Conservation (phyloP, 2,888 invertebrate species). For the Phytoseiulus persimilis region DNA sequence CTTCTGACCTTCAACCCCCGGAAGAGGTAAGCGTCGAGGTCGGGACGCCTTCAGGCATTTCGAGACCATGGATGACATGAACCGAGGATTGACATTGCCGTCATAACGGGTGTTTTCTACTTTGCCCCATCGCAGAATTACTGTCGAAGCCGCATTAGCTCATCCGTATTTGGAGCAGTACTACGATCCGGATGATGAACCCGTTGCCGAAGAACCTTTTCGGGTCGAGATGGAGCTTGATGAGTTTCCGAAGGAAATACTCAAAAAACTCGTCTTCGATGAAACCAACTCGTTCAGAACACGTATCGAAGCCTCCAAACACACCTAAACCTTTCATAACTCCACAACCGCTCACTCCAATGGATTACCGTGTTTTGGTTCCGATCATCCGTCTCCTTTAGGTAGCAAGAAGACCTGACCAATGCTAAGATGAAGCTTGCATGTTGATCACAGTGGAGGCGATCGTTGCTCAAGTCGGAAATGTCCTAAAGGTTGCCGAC, state of each 20-base stretch:
- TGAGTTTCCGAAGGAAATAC: slow-evolving; percentile 91
- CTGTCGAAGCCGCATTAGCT: slow-evolving; percentile 89
- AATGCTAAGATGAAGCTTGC: no score
- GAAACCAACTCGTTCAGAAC: slow-evolving; percentile 72
- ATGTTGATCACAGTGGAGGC: no score
- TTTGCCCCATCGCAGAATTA: slow-evolving; percentile 63
- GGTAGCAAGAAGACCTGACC: no score
- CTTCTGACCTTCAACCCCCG: slow-evolving; percentile 99
- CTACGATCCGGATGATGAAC: slow-evolving; percentile 95
- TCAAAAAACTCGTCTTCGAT: slow-evolving; percentile 91
- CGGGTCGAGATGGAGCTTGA: slow-evolving; percentile 96
- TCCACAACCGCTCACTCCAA: no score
- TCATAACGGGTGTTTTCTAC: no score
- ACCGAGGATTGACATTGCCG: no score
- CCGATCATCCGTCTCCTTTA: no score
- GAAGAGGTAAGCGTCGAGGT: slow-evolving; percentile 44
- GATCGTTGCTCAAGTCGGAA: no score
- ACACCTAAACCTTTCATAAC: not conserved
- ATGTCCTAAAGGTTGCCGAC: no score
- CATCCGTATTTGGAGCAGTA: slow-evolving; percentile 98
- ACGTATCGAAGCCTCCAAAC: not conserved
- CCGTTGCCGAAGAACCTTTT: slow-evolving; percentile 88
- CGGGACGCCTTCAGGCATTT: no score
- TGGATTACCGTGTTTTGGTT: no score
- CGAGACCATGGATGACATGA: no score